Conservation (phyloP, 35 echinoderm and acorn worm genomes). For the Diadema setosum region DNA sequence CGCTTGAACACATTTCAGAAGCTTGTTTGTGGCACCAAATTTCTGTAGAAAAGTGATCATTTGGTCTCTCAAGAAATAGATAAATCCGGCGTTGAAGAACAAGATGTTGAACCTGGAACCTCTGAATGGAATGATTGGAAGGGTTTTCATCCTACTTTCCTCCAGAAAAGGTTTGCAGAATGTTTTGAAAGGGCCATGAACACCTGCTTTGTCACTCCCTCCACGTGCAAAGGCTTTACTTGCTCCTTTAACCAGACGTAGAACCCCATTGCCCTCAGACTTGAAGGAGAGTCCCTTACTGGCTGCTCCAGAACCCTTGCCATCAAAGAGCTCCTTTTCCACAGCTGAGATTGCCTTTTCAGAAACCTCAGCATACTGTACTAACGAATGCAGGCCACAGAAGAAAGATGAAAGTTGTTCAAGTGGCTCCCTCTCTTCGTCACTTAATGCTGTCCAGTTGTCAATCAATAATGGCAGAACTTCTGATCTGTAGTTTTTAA, state of each 20-base stretch:
- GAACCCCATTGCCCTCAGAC: neutral
- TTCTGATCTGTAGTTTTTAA: neutral
- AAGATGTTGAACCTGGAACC: conserved; percentile 32
- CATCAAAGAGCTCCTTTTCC: neutral
- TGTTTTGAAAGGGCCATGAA: conserved; percentile 7
- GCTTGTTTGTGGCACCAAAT: neutral
- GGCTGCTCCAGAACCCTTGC: neutral
- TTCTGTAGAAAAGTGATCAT: conserved; percentile 2
- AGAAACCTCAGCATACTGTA: neutral
- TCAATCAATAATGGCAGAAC: neutral
- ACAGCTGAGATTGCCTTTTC: neutral
- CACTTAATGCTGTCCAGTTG: neutral
- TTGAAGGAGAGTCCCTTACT: neutral
- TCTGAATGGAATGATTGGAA: neutral
- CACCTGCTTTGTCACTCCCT: conserved; percentile 24
- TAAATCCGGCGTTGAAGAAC: conserved; percentile 14
- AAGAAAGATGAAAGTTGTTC: neutral
- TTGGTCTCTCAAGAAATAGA: conserved; percentile 4
- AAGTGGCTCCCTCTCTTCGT: neutral
- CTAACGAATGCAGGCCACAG: neutral
- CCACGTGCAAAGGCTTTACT: conserved; percentile 25
- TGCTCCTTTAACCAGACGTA: neutral
- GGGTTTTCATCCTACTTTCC: neutral
- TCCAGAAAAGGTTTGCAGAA: neutral
- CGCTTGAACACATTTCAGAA: neutral